Conservation (phyloP, 2,888 invertebrate genomes). For the Euplagia quadripunctaria region DNA sequence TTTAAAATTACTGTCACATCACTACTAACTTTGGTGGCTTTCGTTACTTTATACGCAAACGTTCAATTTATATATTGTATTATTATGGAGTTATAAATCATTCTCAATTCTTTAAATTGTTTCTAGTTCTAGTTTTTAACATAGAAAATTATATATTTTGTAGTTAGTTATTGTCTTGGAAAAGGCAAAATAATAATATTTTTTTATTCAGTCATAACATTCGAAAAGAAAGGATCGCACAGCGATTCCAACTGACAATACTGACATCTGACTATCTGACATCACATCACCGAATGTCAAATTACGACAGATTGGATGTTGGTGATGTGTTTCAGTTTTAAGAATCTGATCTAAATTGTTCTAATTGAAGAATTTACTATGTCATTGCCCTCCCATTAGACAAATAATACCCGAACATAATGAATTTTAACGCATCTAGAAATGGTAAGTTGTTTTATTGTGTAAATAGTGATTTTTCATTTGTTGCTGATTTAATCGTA, state of each 20-base stretch:
- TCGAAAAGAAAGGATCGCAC: neutral
- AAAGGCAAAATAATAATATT: too few species aligned
- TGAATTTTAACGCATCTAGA: constrained; percentile 85
- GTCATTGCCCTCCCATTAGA: constrained; percentile 58
- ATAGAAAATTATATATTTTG: neutral
- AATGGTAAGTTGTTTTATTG: constrained; percentile 68
- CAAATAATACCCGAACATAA: constrained; percentile 51
- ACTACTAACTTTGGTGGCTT: neutral
- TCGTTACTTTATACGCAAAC: neutral
- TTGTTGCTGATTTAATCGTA: constrained; percentile 24
- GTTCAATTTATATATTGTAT: neutral
- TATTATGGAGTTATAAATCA: neutral
- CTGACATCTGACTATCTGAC: neutral
- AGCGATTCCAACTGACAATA: neutral
- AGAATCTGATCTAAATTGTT: constrained; percentile 61
- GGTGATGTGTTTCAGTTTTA: constrained; percentile 80
- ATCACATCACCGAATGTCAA: constrained; percentile 38
- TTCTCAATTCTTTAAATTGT: neutral
- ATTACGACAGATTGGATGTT: constrained; percentile 58
- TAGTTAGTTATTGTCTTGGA: neutral
- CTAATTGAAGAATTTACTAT: constrained; percentile 66
- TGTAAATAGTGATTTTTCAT: constrained; percentile 20
- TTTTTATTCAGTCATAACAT: neutral
- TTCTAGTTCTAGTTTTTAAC: neutral
- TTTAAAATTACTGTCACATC: neutral